Evolutionary conservation across 2,113 vertebrate genomes (phyloP).

Genomic region (Amphilophus citrinellus): DNA sequence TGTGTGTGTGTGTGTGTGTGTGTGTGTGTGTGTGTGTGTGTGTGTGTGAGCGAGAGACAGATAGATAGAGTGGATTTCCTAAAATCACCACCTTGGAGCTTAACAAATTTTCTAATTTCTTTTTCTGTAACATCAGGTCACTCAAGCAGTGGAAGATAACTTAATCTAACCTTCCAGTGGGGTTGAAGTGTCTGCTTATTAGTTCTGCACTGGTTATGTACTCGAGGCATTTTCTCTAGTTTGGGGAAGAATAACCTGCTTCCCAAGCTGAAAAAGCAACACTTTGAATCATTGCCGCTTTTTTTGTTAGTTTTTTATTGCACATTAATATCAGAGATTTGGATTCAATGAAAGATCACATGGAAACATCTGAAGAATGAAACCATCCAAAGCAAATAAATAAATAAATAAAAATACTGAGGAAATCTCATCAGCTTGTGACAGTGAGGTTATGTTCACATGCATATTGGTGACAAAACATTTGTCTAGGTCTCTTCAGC

Average conservation of each 20-base stretch:
- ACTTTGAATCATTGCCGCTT: background rate
- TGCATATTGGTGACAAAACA: background rate
- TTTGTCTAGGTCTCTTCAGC: background rate
- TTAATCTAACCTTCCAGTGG: background rate
- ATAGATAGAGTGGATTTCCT: background rate
- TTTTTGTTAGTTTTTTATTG: background rate
- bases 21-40: background rate
- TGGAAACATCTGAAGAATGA: background rate
- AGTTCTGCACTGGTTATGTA: background rate
- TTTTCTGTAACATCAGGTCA: background rate
- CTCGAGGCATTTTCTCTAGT: background rate
- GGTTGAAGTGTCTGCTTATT: background rate
- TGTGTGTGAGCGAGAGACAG: background rate
- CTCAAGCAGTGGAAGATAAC: background rate
- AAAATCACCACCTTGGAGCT: background rate
- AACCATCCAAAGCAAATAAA: background rate
- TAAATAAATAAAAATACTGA: background rate
- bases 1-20: background rate
- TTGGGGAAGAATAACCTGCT: conserved; percentile 1
- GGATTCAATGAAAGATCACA: background rate
- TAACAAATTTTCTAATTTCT: conserved; percentile 7
- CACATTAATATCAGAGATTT: background rate
- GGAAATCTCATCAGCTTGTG: background rate
- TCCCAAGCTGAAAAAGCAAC: background rate
- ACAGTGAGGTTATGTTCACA: background rate